Evolutionary conservation across 2,113 vertebrate species (phyloP), one percentile per base, ranked within the genome.

Genomic region (Cyanoderma ruficeps): DNA sequence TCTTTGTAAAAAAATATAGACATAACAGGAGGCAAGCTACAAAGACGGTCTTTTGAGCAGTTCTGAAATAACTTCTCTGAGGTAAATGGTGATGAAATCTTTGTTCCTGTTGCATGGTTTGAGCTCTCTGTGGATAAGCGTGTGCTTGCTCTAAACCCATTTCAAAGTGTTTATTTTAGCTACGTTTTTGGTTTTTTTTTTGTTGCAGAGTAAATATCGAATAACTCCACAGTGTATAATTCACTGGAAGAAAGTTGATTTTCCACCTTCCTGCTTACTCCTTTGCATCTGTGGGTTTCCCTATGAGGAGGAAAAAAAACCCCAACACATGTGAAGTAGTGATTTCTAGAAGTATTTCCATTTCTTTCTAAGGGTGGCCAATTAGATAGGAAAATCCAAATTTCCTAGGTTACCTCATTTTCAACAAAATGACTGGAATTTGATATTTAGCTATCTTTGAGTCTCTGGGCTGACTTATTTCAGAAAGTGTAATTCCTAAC

Each of bases 1-100:
- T 56, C 47, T 75, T 83, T 88, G 71, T 80, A 95, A 94, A 95
- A 90, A 92, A 87, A 60, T 19, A 68, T 17, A 87, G n/a, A 46
- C 9, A 5, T 81, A 70, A 80, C 42, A 92, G 47, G 74, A 95
- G 56, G 67, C 46, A 83, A 89, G 46, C 31, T 84, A 50, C 41
- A 91, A 87, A 90, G 27, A 16, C 19, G 0, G 0, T 77, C 67
- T 83, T 92, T 65, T 53, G 23, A 88, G 21, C 27, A 57, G 20
- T 33, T 83, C 88, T 55, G 68, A 88, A 93, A 90, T 77, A 88
- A 80, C 63, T 90, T 85, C 15, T 92, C 78, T 80, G 47, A 83
- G 55, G 79, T 84, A 95, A 95, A 78, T 50, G 63, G 60, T 52
- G 33, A 78, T 93, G 57, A 87, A 85, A 15, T 55, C 31, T 95